These are phyloP conservation scores for Pachydiplax longipennis DNA, from an alignment of 2,888 invertebrate species.

Conservation along the genomic window DNA sequence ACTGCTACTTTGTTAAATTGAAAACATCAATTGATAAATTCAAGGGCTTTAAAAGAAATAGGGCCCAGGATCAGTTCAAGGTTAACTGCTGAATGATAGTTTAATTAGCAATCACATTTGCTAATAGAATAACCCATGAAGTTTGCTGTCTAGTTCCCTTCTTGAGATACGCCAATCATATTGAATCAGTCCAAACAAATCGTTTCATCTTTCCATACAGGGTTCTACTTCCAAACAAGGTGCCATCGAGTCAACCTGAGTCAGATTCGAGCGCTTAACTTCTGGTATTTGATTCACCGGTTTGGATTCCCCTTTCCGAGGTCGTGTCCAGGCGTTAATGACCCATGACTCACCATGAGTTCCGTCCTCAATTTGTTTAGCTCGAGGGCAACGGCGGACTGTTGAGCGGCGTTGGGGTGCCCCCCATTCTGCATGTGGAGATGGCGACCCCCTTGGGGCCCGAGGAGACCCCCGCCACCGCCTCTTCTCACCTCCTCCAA, in stretches of 20 bases:
- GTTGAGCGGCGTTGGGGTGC: slow-evolving; percentile 59
- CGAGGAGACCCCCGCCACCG: slow-evolving; percentile 48
- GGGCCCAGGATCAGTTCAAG: too few relatives aligned
- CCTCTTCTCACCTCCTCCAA: slow-evolving; percentile 84
- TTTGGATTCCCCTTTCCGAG: neutral
- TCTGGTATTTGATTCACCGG: slow-evolving; percentile 14
- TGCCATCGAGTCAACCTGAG: neutral
- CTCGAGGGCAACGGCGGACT: slow-evolving; percentile 81
- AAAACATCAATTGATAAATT: too few relatives aligned
- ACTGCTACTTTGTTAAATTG: too few relatives aligned
- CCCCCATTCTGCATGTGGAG: neutral
- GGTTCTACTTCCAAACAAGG: neutral
- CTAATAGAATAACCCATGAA: too few relatives aligned
- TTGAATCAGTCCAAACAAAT: too few relatives aligned
- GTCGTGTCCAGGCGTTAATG: neutral
- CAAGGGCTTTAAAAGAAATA: too few relatives aligned
- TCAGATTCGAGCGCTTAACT: neutral
- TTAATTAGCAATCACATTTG: too few relatives aligned
- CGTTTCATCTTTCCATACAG: too few relatives aligned
- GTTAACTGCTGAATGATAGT: too few relatives aligned
- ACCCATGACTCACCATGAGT: slow-evolving; percentile 82
- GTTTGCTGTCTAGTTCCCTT: too few relatives aligned
- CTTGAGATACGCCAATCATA: too few relatives aligned
- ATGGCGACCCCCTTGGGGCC: slow-evolving; percentile 47
- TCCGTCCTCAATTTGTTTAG: slow-evolving; percentile 91